phyloP scores from a whole-genome alignment of 2,113 vertebrate genomes.

The Syngnathoides biaculeatus region DNA sequence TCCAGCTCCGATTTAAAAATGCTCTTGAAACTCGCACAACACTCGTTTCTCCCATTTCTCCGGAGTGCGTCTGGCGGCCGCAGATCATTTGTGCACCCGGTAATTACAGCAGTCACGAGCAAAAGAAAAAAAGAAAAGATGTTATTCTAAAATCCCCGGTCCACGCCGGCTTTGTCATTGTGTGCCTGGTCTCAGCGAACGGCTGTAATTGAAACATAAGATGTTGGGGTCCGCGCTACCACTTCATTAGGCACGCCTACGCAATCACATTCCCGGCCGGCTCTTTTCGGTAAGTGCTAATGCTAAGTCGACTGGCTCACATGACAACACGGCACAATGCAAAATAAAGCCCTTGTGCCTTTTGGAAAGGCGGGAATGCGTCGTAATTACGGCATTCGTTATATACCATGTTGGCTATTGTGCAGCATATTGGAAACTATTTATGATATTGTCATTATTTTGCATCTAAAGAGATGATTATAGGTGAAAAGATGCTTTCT shows the following conservation, averaged over 20 bases:
- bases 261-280: background rate
- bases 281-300: conserved; percentile 1
- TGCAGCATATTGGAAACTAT: too few species aligned
- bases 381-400: background rate
- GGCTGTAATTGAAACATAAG: conserved; percentile 72
- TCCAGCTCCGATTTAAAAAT: conserved; percentile 28
- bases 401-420: too few species aligned
- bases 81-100: conserved; percentile 55
- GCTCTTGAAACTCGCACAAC: conserved; percentile 45
- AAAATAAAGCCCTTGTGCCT: background rate
- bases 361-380: background rate
- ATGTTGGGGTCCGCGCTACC: conserved; percentile 43
- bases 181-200: conserved; percentile 56
- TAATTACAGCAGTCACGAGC: conserved; percentile 61
- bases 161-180: conserved; percentile 62
- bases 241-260: conserved; percentile 12
- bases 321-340: background rate
- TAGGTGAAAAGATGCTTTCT: too few species aligned
- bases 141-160: conserved; percentile 66
- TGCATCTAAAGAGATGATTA: too few species aligned
- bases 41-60: background rate
- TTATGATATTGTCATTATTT: too few species aligned
- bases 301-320: background rate
- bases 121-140: conserved; percentile 13
- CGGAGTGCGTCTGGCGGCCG: conserved; percentile 16